These are phyloP conservation scores for Sclerurus mexicanus DNA, from an alignment of 2,113 vertebrate species.

Conservation along the genomic window DNA sequence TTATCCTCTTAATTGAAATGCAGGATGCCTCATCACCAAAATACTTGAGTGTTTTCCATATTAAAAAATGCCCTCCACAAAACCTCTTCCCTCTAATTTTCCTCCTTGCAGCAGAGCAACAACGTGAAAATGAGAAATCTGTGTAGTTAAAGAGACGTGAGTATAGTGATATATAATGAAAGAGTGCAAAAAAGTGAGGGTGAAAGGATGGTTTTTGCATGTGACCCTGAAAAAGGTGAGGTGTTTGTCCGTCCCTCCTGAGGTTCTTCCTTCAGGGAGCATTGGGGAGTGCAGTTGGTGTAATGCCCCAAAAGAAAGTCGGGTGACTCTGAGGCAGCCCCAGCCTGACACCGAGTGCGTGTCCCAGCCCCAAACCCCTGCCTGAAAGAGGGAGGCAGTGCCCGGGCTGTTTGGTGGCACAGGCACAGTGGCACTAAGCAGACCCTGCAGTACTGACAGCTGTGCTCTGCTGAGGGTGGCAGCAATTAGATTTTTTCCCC, in stretches of 20 bases:
- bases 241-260: neutral
- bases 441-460: neutral
- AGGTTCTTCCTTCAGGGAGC: neutral
- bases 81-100: neutral
- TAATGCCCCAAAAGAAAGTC: neutral
- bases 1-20: slow-evolving; percentile 18
- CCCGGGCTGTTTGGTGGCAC: neutral
- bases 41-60: neutral
- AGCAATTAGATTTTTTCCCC: neutral
- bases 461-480: neutral
- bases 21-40: neutral
- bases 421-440: neutral
- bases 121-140: neutral
- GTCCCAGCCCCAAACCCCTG: neutral
- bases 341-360: neutral
- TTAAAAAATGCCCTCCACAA: neutral
- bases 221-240: neutral
- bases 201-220: neutral
- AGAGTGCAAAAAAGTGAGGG: neutral
- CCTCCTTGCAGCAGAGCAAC: neutral
- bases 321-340: neutral
- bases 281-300: neutral
- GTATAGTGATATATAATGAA: accelerated
- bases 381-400: neutral
- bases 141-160: neutral